Base-by-base conservation (phyloP, 2,113 vertebrate genomes). In the Rhineura floridana region DNA sequence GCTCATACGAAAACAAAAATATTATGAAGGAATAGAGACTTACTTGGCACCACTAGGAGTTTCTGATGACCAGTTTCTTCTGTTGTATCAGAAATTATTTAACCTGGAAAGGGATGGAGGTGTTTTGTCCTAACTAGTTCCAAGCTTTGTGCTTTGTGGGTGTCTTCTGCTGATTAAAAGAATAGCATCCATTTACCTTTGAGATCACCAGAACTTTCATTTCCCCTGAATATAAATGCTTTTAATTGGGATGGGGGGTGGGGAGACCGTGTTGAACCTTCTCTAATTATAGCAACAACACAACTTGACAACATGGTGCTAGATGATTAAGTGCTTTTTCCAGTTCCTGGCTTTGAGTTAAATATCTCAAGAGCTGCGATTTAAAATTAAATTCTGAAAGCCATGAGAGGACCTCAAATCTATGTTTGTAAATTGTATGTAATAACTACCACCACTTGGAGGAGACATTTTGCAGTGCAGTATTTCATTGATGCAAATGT, bases 21-120 rank as follows among this genome's bases (percentile, higher is more conserved):
- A 42, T 84, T 84, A 52, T 59, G 50, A 55, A 52, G 12, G 69
- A 59, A 33, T 75, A 36, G 15, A 44, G 69, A 46, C 17, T 39
- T 15, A 36, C n/a, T 30, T 42, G 62, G 39, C 17, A 50, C 0
- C 0, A 85, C 67, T 8, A 75, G 67, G 86, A 73, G 55, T 44
- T 67, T 90, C 5, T 6, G 70, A 48, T 1, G 82, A 23, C 4
- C 23, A 1, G 33, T 4, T 70, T 78, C 0, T 1, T 75, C 44
- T 70, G 15, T 65, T 89, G 6, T 33, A 28, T 4, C 46, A 28
- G 59, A 46, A 25, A 46, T 76, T 84, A 25, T 28, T 86, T 59
- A n/a, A 30, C 0, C 0, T 12, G 7, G 50, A 30, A 23, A 87
- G 6, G 46, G 36, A 4, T 33, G 50, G 1, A 33, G 9, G 1